These are phyloP conservation scores for Moxostoma hubbsi DNA, from an alignment of 2,797 vertebrate genomes.

Conservation along the genomic window DNA sequence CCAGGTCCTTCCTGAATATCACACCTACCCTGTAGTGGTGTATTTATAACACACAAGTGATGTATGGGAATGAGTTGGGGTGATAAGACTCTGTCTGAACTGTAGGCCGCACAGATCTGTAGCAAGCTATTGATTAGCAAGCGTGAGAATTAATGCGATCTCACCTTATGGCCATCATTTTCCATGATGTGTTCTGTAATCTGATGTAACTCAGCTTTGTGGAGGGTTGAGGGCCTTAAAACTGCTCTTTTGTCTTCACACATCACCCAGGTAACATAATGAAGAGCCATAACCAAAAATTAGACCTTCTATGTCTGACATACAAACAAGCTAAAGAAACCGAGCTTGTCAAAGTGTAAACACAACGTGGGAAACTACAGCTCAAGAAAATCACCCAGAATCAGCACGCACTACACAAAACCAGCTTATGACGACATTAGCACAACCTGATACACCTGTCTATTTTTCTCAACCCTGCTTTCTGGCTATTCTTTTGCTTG, in stretches of 20 bases:
- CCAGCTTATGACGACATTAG: not conserved
- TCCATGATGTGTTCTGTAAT: constrained; percentile 56
- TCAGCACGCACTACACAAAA: not conserved
- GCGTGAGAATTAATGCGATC: constrained; percentile 69
- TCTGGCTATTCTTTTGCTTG: no score
- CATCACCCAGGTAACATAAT: not conserved
- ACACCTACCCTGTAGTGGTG: no score
- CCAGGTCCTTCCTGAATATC: no score
- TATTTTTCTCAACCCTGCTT: no score
- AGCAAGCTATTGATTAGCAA: constrained; percentile 64
- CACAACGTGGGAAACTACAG: not conserved
- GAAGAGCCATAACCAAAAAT: not conserved
- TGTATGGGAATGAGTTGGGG: no score
- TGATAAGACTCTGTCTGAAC: not conserved
- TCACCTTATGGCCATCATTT: constrained; percentile 63
- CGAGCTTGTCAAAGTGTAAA: not conserved
- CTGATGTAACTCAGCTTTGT: constrained; percentile 57
- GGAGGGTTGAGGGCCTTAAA: constrained; percentile 4
- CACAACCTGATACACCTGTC: no score
- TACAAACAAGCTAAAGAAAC: not conserved
- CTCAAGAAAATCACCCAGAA: not conserved
- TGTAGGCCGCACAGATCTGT: constrained; percentile 22
- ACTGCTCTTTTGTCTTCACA: constrained; percentile 21
- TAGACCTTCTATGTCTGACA: not conserved
- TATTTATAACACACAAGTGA: not conserved